Percentiles rank a stretch among this genome's conserved stretches.
Evolutionary conservation across 2,797 vertebrate species (phyloP).

Genomic region (Molossus alvarezi): DNA sequence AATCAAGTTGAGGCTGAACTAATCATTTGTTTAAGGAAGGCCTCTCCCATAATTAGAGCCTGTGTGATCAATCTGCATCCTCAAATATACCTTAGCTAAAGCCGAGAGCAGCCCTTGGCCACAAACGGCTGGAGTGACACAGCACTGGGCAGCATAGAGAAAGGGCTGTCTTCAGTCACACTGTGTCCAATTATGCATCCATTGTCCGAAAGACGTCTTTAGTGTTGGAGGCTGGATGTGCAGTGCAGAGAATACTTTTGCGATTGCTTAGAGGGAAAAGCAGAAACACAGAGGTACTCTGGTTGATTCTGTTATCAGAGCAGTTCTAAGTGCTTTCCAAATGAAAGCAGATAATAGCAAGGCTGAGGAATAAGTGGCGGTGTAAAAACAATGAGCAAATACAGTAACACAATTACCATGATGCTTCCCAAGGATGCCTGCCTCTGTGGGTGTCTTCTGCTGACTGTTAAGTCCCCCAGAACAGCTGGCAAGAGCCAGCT

Average conservation of each 20-base stretch:
- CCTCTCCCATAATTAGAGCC: slow-evolving; percentile 66
- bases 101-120: slow-evolving; percentile 49
- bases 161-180: background rate
- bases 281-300: slow-evolving; percentile 27
- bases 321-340: slow-evolving; percentile 62
- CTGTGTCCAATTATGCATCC: background rate
- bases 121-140: slow-evolving; percentile 48
- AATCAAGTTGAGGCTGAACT: slow-evolving; percentile 64
- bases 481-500: slow-evolving; percentile 39
- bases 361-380: background rate
- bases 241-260: background rate
- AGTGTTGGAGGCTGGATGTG: background rate
- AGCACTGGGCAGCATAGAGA: background rate
- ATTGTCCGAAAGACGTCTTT: slow-evolving; percentile 27
- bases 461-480: background rate
- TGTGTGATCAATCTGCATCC: slow-evolving; percentile 47
- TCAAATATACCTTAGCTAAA: slow-evolving; percentile 72
- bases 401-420: background rate
- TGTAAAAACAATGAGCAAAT: slow-evolving; percentile 52
- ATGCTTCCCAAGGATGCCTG: background rate
- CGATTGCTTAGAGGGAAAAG: slow-evolving; percentile 8
- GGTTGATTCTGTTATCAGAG: slow-evolving; percentile 50
- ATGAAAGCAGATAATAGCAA: slow-evolving; percentile 59
- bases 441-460: background rate
- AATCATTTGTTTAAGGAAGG: slow-evolving; percentile 57